Percentiles rank a stretch among this genome's conserved stretches.
phyloP scores from a whole-genome alignment of 2,888 invertebrate species.

The Aethes cnicana region DNA sequence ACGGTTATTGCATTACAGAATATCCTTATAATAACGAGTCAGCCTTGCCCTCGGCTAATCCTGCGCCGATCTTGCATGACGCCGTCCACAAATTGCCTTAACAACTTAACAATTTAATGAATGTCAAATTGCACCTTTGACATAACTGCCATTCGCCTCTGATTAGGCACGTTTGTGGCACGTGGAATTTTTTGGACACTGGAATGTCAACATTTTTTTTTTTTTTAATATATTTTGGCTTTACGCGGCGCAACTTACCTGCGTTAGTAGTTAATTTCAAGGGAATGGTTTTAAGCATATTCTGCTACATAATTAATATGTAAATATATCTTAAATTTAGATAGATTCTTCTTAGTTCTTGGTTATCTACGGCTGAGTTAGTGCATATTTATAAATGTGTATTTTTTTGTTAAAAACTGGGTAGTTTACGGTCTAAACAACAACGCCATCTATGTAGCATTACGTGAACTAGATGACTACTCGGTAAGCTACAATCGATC shows the following conservation, averaged over 20 bases:
- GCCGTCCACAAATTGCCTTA: slow-evolving; percentile 34
- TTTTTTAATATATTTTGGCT: no score
- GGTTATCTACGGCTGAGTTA: background rate
- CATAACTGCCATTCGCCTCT: slow-evolving; percentile 28
- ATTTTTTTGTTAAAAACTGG: background rate
- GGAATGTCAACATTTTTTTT: no score
- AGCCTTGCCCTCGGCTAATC: slow-evolving; percentile 7
- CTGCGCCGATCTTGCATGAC: slow-evolving; percentile 29
- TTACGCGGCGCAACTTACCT: no score
- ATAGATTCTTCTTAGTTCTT: no score
- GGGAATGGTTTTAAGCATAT: no score
- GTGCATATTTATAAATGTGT: background rate
- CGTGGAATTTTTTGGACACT: no score
- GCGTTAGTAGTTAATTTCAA: no score
- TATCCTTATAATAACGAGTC: slow-evolving; percentile 9
- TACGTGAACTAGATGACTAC: slow-evolving; percentile 5
- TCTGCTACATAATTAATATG: no score
- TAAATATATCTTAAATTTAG: no score
- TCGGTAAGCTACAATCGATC: background rate
- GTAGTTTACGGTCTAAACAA: background rate
- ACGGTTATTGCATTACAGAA: slow-evolving; percentile 3
- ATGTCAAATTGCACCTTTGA: slow-evolving; percentile 37
- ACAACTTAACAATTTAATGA: slow-evolving; percentile 38
- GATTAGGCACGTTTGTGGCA: no score
- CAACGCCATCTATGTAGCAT: slow-evolving; percentile 10